A percentile compares a stretch with the other conserved stretches of the same genome.
These are phyloP conservation scores for Rhinolophus ferrumequinum DNA, from an alignment of 2,113 vertebrate species.

Conservation along the genomic window DNA sequence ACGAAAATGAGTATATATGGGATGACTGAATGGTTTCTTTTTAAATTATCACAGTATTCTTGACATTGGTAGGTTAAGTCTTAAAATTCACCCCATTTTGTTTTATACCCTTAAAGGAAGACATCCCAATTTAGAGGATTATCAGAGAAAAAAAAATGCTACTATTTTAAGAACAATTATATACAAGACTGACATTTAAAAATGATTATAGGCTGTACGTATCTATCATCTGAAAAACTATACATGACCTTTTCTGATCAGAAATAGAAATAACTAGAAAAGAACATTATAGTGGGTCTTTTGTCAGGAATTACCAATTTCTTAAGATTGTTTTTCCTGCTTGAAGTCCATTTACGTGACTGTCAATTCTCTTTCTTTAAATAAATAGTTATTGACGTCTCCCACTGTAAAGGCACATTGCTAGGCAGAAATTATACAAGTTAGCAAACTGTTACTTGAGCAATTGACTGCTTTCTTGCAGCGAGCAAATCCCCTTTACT, in stretches of 20 bases:
- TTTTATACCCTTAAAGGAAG: not conserved
- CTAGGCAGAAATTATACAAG: not conserved
- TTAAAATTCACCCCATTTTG: not conserved
- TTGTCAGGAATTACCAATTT: not conserved
- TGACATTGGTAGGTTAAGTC: not conserved
- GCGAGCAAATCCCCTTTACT: not conserved
- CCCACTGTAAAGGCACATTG: not conserved
- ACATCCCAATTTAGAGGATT: not conserved
- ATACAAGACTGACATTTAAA: not conserved
- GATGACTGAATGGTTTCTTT: not conserved
- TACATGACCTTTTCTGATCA: not conserved
- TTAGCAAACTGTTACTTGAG: not conserved
- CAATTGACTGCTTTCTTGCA: not conserved
- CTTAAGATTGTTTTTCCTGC: not conserved
- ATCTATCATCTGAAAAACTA: not conserved
- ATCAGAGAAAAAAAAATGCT: not conserved
- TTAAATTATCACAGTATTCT: not conserved
- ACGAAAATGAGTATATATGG: not conserved
- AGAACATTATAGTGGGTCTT: not conserved
- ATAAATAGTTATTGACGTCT: not conserved
- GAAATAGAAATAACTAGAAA: not conserved
- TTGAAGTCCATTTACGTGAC: not conserved
- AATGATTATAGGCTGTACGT: not conserved
- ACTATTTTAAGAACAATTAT: not conserved
- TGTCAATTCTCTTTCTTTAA: not conserved